These are phyloP conservation scores for Sebastes hubbsi DNA, from an alignment of 2,797 vertebrate genomes.

Conservation along the genomic window DNA sequence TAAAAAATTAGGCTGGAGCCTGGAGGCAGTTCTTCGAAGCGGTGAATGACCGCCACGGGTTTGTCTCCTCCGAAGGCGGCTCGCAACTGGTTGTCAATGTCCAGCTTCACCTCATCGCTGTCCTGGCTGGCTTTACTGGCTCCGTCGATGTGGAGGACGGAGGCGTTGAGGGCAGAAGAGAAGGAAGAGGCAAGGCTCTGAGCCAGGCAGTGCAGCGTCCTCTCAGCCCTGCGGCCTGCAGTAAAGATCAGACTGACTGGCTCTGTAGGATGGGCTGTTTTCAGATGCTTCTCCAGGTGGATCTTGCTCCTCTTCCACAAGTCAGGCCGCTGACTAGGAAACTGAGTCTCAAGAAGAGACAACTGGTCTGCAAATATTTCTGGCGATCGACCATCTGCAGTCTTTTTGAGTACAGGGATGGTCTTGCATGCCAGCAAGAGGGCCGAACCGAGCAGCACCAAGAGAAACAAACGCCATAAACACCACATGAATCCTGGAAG, in stretches of 20 bases:
- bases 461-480: constrained; percentile 37
- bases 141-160: constrained; percentile 82
- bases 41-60: constrained; percentile 87
- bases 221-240: constrained; percentile 78
- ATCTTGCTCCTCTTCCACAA: constrained; percentile 86
- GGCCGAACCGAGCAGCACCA: constrained; percentile 35
- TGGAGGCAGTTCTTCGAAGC: constrained; percentile 88
- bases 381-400: not conserved
- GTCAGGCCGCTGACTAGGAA: constrained; percentile 84
- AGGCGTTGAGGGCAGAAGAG: constrained; percentile 75
- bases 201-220: constrained; percentile 88
- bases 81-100: constrained; percentile 84
- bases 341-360: constrained; percentile 73
- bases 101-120: constrained; percentile 86
- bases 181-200: constrained; percentile 80
- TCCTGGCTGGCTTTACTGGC: constrained; percentile 64
- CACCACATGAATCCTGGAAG: constrained; percentile 59
- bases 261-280: constrained; percentile 76
- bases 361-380: constrained; percentile 80
- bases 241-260: constrained; percentile 90
- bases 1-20: constrained; percentile 94
- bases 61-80: constrained; percentile 81
- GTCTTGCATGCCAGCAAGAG: constrained; percentile 53
- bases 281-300: constrained; percentile 88
- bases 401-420: not conserved